Evolutionary conservation across 2,888 invertebrate genomes (phyloP).

Genomic region (Microchrysa polita): DNA sequence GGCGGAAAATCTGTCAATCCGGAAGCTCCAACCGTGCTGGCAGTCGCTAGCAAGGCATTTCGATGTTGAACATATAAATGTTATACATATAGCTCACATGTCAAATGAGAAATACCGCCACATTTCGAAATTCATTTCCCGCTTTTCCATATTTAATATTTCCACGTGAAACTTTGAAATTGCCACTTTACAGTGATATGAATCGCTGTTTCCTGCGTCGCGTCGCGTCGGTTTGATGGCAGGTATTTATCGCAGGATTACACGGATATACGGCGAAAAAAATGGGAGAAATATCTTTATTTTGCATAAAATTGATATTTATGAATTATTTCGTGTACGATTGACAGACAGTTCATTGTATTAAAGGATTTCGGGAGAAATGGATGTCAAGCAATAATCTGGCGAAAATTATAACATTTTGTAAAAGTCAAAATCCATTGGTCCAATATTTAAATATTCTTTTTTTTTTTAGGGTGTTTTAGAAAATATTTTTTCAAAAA

Average conservation of each 20-base stretch:
- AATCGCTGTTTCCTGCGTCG: background rate
- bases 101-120: background rate
- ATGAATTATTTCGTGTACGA: no score
- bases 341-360: no score
- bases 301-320: background rate
- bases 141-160: background rate
- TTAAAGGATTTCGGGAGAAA: no score
- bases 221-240: background rate
- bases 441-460: no score
- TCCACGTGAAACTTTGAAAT: background rate
- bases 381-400: no score
- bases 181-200: background rate
- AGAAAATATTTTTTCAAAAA: no score
- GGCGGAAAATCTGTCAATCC: no score
- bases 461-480: no score
- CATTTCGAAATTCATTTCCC: background rate
- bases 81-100: no score
- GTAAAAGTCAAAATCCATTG: no score
- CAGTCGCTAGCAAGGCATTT: background rate
- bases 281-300: background rate
- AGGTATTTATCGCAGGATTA: conserved; percentile 6
- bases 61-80: background rate
- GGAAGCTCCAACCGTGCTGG: background rate
- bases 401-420: no score
- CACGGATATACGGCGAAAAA: background rate